phyloP scores from a whole-genome alignment of 2,888 invertebrate species.

The Amorpha juglandis region DNA sequence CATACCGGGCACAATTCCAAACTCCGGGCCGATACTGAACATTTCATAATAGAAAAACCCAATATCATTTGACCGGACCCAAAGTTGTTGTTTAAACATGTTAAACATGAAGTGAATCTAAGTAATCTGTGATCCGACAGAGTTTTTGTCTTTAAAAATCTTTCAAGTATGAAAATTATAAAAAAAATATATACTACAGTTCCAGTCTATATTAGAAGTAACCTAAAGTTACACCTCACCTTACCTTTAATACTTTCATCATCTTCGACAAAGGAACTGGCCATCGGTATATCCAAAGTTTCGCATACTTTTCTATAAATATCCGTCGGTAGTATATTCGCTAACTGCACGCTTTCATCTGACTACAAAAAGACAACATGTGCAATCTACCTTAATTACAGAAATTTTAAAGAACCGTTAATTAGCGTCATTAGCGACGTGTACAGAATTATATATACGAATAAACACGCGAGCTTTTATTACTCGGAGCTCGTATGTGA shows the following conservation, averaged over 20 bases:
- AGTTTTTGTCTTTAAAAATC: too few relatives aligned
- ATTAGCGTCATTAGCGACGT: slow-evolving; percentile 14
- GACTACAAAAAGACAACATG: slow-evolving; percentile 42
- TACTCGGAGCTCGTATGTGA: neutral
- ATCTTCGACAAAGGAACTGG: slow-evolving; percentile 33
- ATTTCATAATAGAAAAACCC: too few relatives aligned
- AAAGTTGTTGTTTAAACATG: too few relatives aligned
- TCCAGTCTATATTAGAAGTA: too few relatives aligned
- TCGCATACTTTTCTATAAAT: slow-evolving; percentile 69
- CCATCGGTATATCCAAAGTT: slow-evolving; percentile 58
- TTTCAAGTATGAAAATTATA: too few relatives aligned
- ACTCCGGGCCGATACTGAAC: too few relatives aligned
- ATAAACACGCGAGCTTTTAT: slow-evolving; percentile 16
- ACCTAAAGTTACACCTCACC: neutral
- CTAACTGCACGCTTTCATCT: slow-evolving; percentile 58
- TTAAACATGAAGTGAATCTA: too few relatives aligned
- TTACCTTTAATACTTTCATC: slow-evolving; percentile 47
- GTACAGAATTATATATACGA: slow-evolving; percentile 10
- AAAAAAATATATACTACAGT: too few relatives aligned
- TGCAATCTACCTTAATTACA: slow-evolving; percentile 7
- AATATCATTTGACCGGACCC: too few relatives aligned
- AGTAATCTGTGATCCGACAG: neutral
- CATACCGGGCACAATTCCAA: too few relatives aligned
- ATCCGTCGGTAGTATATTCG: slow-evolving; percentile 64
- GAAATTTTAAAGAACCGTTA: slow-evolving; percentile 15